Base-by-base conservation (phyloP, 2,888 invertebrate species). In the Gerris lacustris region DNA sequence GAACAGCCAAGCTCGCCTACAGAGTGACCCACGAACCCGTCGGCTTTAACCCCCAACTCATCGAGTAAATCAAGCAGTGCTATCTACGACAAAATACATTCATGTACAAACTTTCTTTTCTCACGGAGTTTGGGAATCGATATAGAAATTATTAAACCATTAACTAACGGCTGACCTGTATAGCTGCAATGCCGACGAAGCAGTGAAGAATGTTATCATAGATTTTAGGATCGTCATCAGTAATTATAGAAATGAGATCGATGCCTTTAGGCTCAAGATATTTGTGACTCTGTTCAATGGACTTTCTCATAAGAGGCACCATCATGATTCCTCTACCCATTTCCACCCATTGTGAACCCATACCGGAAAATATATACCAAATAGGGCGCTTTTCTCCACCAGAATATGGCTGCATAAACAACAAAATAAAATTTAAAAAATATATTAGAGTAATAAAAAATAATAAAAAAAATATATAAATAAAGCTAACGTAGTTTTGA, bases 1-100 rank as follows among this genome's bases (percentile, higher is more conserved):
- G 92, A 95, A 80, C 96, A 96, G 1, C 93, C 95, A 6, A 97
- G 83, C 80, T 97, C 97, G 31, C 97, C 97, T 0, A 94, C 92
- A 7, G 96, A 96, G 81, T 96, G 96, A 2, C 96, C 94, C 72
- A 91, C 85, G 72, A 90, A 85, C 17, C 88, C 87, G 79, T 90
- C 89, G 1, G 90, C 87, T 47, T 81, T 80, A 15, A 91, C 83
- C 15, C 86, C 88, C 15, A 84, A 76, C 6, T 81, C 79, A 66
- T 76, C 79, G 11, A 91, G 79, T 17, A 88, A 78, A 78, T 91
- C 90, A 2, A 87, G 84, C 44, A 88, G 79, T 17, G 86, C 88
- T 68, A 88, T 85, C 86, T 81, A 74, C 9, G 66, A 63, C 55
- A 69, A 68, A 70, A 45, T 6, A 67, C 31, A 31, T 31, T 31